These are phyloP conservation scores for Rynchops niger DNA, from an alignment of 2,113 vertebrate genomes.

Conservation along the genomic window DNA sequence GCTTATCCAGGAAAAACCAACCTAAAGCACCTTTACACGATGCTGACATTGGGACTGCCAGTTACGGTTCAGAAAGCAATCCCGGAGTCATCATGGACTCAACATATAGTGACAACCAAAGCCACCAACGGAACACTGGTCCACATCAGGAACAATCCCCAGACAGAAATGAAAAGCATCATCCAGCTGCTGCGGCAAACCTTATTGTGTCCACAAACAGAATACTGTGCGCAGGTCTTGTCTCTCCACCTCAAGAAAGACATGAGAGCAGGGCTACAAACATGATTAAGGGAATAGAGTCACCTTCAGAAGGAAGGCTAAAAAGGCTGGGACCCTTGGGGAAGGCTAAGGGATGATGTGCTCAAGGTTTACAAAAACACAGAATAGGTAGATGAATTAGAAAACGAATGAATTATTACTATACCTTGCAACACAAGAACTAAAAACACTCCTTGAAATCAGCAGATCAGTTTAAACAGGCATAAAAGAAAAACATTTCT, in stretches of 20 bases:
- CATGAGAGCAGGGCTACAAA: background rate
- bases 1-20: background rate
- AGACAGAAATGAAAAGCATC: background rate
- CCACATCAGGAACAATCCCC: background rate
- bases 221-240: fast-evolving
- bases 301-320: background rate
- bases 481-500: background rate
- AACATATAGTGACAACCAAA: background rate
- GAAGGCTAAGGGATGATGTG: background rate
- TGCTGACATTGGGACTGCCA: background rate
- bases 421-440: background rate
- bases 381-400: background rate
- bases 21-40: background rate
- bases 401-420: background rate
- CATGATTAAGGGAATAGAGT: background rate
- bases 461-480: background rate
- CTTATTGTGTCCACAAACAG: background rate
- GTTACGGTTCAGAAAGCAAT: background rate
- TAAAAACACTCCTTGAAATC: background rate
- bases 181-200: background rate
- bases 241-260: background rate
- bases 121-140: background rate
- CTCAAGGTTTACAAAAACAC: background rate
- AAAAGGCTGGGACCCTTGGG: background rate
- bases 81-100: background rate